These are phyloP conservation scores for Sebastes diaconus DNA, from an alignment of 2,797 vertebrate species.

Conservation along the genomic window DNA sequence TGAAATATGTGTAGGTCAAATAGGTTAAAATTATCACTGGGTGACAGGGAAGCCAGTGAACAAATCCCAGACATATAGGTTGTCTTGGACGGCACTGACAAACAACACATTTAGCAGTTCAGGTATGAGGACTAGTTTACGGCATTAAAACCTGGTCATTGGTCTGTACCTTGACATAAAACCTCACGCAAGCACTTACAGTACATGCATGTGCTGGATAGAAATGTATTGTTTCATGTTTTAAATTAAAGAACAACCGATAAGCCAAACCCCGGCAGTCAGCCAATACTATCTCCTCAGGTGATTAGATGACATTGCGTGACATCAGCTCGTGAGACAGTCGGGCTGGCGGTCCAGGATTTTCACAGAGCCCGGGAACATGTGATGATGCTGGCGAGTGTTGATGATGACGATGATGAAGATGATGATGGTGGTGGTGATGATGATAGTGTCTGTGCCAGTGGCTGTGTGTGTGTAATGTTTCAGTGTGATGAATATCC, in stretches of 20 bases:
- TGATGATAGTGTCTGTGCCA: slow-evolving; percentile 55
- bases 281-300: slow-evolving; percentile 29
- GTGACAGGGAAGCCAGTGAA: background rate
- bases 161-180: background rate
- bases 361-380: slow-evolving; percentile 61
- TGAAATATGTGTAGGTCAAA: background rate
- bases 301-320: slow-evolving; percentile 43
- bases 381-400: slow-evolving; percentile 54
- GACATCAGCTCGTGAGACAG: slow-evolving; percentile 48
- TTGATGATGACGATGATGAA: slow-evolving; percentile 47
- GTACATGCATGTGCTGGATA: too few species aligned
- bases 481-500: slow-evolving; percentile 66
- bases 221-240: background rate
- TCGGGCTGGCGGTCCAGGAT: slow-evolving; percentile 16
- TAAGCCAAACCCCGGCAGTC: slow-evolving; percentile 4
- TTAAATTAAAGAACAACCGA: background rate
- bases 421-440: slow-evolving; percentile 41
- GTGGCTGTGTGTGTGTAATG: slow-evolving; percentile 52
- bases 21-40: background rate
- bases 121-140: too few species aligned
- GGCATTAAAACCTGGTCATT: background rate
- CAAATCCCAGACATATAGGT: background rate
- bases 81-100: too few species aligned
- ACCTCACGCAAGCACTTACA: background rate
- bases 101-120: too few species aligned